Evolutionary conservation across 2,888 invertebrate species (phyloP).

Genomic region (Leptothorax acervorum): DNA sequence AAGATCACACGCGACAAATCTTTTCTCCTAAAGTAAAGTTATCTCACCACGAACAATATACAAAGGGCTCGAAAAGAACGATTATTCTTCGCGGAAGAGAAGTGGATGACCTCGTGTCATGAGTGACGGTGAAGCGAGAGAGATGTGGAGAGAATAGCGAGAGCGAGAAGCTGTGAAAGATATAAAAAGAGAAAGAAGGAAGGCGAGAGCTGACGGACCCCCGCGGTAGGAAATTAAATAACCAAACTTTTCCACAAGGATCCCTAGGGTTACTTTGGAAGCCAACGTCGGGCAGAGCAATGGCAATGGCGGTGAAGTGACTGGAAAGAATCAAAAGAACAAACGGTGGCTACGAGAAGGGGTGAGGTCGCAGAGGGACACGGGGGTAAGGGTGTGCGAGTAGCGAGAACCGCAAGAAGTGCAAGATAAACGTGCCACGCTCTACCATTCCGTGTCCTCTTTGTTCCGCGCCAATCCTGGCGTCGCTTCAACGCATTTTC

Average conservation of each 20-base stretch:
- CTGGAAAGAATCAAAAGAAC: conserved; percentile 82
- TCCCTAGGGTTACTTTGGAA: conserved; percentile 69
- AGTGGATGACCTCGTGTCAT: conserved; percentile 42
- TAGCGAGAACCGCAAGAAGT: conserved; percentile 76
- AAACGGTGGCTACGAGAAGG: conserved; percentile 74
- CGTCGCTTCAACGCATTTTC: conserved; percentile 81
- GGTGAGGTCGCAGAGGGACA: conserved; percentile 31
- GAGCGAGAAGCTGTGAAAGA: conserved; percentile 18
- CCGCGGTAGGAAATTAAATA: conserved; percentile 82
- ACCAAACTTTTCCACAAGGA: conserved; percentile 80
- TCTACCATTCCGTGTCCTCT: conserved; percentile 79
- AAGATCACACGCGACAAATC: conserved; percentile 42
- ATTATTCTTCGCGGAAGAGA: conserved; percentile 32
- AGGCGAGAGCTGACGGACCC: conserved; percentile 53
- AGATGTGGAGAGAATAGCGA: conserved; percentile 27
- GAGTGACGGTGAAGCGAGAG: conserved; percentile 40
- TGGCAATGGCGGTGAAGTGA: conserved; percentile 73
- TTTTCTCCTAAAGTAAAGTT: conserved; percentile 15
- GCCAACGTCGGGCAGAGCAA: conserved; percentile 60
- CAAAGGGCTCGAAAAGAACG: conserved; percentile 56
- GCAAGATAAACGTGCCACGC: conserved; percentile 83
- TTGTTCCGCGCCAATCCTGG: conserved; percentile 78
- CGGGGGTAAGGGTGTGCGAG: conserved; percentile 57
- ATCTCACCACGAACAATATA: conserved; percentile 43
- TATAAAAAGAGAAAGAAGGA: conserved; percentile 23